phyloP scores from a whole-genome alignment of 2,797 vertebrate species.

The Aselliscus stoliczkanus region DNA sequence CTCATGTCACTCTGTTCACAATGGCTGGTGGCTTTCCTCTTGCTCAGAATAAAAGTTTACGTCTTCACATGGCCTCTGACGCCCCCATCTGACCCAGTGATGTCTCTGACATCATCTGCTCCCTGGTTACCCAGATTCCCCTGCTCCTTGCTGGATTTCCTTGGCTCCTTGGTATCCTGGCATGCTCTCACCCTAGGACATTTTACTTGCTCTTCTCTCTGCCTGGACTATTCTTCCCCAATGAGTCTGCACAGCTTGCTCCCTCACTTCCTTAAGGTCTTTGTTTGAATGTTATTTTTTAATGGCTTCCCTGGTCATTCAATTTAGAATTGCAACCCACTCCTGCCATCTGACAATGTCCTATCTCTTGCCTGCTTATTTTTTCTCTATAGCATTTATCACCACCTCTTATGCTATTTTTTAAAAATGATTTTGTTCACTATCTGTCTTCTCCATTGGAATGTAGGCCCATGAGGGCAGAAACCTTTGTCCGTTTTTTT shows the following conservation, averaged over 20 bases:
- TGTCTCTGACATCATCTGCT: background rate
- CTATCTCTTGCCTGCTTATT: background rate
- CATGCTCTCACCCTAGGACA: background rate
- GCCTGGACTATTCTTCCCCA: background rate
- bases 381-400: background rate
- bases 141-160: background rate
- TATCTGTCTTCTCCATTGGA: background rate
- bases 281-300: background rate
- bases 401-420: background rate
- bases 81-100: background rate
- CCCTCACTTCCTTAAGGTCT: background rate
- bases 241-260: background rate
- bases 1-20: background rate
- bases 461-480: background rate
- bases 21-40: background rate
- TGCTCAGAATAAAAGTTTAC: background rate
- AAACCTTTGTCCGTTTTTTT: background rate
- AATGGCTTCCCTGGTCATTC: background rate
- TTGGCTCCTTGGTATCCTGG: background rate
- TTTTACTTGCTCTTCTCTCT: background rate
- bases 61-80: background rate
- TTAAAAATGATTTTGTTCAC: background rate
- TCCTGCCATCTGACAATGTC: background rate
- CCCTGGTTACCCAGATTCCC: background rate
- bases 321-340: background rate